Base-by-base conservation (phyloP, 2,888 invertebrate genomes). In the Cerastis leucographa region DNA sequence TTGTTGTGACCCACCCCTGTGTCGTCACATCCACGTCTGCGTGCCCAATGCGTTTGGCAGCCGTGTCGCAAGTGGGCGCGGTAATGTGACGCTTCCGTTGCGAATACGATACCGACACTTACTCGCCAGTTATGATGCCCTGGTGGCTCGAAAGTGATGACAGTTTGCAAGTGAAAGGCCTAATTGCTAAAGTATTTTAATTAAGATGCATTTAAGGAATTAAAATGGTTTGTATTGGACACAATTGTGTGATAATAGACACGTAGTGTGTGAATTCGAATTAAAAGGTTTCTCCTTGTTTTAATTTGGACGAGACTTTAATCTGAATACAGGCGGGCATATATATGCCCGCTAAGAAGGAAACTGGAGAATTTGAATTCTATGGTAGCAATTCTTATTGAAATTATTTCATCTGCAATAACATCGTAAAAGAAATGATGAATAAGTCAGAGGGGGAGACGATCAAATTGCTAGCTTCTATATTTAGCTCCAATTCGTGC, bases 1-100 rank as follows among this genome's bases (percentile, higher is more conserved):
- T 78, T 85, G 84, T 85, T 80, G 75, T 81, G 86, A 84, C 87
- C 85, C 90, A 90, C 91, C 92, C 91, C 84, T 88, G 68, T 92
- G 90, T 88, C 90, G 74, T 92, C 89, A 88, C 87, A 89, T 91
- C 86, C 88, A 84, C 65, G 71, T 78, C 71, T 78, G 82, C 84
- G 80, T 81, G 71, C 85, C 84, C 35, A 78, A 85, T 85, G 85
- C 81, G 83, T 87, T 85, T 78, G 84, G 84, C 75, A 85, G 81
- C 70, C 78, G 82, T 86, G 87, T 85, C 79, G 81, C 81, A 85
- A 88, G 76, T 87, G 87, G 90, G 90, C 74, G 89, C 81, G 89
- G 87, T 86, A 85, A 85, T 87, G 83, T 80, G 64, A 61, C 77
- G 78, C 84, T 88, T 90, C 90, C 90, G 85, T 82, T 84, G 86